Base-by-base conservation (phyloP, 2,113 vertebrate genomes). In the Saguinus imperator region DNA sequence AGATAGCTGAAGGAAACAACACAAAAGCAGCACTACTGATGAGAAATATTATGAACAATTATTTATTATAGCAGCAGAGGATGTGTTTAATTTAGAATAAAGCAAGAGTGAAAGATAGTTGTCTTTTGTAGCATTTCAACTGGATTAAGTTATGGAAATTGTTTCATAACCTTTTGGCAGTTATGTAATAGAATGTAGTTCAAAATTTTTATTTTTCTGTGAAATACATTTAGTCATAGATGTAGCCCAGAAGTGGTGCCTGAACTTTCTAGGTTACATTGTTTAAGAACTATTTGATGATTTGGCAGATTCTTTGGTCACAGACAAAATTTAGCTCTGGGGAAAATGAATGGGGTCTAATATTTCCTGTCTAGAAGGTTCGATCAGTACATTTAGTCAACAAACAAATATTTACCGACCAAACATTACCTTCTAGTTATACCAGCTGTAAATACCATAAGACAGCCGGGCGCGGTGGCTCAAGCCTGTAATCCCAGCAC, bases 11-110 rank as follows among this genome's bases (percentile, higher is more conserved):
- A 88, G 55, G 23, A 64, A 72, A n/a, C 40, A 88, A 57, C n/a
- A 87, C 43, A 66, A 68, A 72, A 29, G 79, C 83, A 75, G n/a
- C 8, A 50, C 32, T 43, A 50, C 83, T 73, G 86, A 72, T 94
- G 32, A 85, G 80, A 96, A 79, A 57, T 52, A 55, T 32, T 87
- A 35, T 55, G 21, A 21, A 77, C 1, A n/a, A 0, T 95, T 91
- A 43, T 35, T 92, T 87, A 45, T 43, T 93, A 2, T 86, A 73
- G 45, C 73, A n/a, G 45, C 35, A 87, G 72, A 94, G 11, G 48
- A 40, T 87, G 0, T 95, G 50, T 84, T 96, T 88, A 87, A 92
- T 90, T 90, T 23, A 77, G 45, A 94, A 90, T 79, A 58, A 95
- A 87, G 45, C 29, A 61, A 35, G 18, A 79, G 10, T 82, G 29